Conservation (phyloP, 2,888 invertebrate species). For the Bembecia ichneumoniformis region DNA sequence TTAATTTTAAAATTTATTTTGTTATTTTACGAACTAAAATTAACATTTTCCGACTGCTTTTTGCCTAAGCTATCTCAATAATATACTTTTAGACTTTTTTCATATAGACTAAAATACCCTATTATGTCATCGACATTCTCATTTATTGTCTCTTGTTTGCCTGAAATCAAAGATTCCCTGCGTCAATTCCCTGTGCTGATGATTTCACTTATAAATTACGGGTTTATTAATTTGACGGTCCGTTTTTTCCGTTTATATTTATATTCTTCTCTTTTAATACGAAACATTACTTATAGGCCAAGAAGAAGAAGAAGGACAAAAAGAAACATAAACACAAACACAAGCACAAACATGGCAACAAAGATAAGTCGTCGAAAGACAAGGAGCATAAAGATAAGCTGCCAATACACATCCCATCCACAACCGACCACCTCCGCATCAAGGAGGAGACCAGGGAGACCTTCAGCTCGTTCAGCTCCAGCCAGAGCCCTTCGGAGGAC, state of each 20-base stretch:
- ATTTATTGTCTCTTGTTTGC: too few species aligned
- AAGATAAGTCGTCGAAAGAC: constrained; percentile 47
- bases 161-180: too few species aligned
- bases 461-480: constrained; percentile 82
- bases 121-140: too few species aligned
- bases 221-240: too few species aligned
- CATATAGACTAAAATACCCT: too few species aligned
- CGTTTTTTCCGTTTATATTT: constrained; percentile 2
- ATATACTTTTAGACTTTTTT: too few species aligned
- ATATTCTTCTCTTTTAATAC: not conserved
- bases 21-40: too few species aligned
- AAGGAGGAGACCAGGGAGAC: constrained; percentile 85
- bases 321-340: constrained; percentile 92
- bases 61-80: too few species aligned
- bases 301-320: constrained; percentile 84
- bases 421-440: constrained; percentile 69
- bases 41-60: too few species aligned
- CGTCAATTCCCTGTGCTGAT: too few species aligned
- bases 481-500: constrained; percentile 78
- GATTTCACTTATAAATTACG: too few species aligned
- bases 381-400: constrained; percentile 59
- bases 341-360: constrained; percentile 84
- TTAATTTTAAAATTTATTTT: too few species aligned
- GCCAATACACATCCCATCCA: constrained; percentile 41
- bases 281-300: constrained; percentile 49